Evolutionary conservation across 2,888 invertebrate genomes (phyloP), one percentile per base, ranked within the genome.

Genomic region (Vannuccia rotundouncinata): DNA sequence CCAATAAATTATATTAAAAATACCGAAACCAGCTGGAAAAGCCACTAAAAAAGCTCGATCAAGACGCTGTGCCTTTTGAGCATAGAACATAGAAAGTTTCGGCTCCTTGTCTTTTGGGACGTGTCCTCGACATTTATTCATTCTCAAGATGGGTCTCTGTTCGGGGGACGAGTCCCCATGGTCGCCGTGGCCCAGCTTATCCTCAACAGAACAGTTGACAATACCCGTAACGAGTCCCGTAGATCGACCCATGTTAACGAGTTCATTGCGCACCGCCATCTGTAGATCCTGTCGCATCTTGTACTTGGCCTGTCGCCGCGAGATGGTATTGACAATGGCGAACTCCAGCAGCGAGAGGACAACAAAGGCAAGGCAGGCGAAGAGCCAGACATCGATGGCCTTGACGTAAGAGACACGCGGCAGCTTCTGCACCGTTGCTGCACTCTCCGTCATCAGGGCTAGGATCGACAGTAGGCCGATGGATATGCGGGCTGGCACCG

Each of bases 271-370:
- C 10, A 78, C 78, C 2, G 31, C 59, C 60, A 28, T 27, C 45
- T 59, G 45, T 1, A 78, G 60, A n/a, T 78, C 78, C 2, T 78
- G 10, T 5, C 78, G 29, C 5, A 78, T 10, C 59, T 78, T 78
- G 59, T 30, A 30, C 60, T 78, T 78, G 28, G 29, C 74, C 31
- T 73, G 74, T 13, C 45, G 31, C 0, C 81, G 74, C 25, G 81
- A 66, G 74, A 81, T 81, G 31, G 59, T 29, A 45, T 81, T 81
- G 1, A 81, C 81, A 5, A 81, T 29, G 60, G 81, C 81, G 45
- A 82, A 81, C 73, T 81, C 81, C 31, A 81, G 81, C 13, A 81
- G 74, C 13, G 81, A 81, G 25, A 81, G 31, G 17, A 81, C 81
- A 59, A 81, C 81, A 29, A 81, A 81, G 1, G 80, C 81, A 0